A percentile compares a stretch with the other conserved stretches of the same genome.
These are phyloP conservation scores for Sterna hirundo DNA, from an alignment of 2,113 vertebrate species.

Conservation along the genomic window DNA sequence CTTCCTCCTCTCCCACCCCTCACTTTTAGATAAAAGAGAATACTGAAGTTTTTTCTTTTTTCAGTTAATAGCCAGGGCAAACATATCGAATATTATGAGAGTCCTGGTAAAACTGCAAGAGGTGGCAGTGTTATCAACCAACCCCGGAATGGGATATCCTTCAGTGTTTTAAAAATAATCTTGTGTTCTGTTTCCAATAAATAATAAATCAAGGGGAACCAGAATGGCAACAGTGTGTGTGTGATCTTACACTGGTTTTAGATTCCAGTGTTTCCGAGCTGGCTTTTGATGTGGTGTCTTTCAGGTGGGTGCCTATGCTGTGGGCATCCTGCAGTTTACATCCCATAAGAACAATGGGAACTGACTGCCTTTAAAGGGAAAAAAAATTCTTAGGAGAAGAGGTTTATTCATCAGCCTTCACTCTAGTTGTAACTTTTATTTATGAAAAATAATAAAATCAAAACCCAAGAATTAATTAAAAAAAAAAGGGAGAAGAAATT, in stretches of 20 bases:
- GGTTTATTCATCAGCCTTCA: neutral
- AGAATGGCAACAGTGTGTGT: neutral
- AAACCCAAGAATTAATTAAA: neutral
- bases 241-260: neutral
- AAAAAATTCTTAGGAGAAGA: neutral
- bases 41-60: neutral
- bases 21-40: neutral
- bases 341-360: neutral
- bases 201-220: slow-evolving; percentile 38
- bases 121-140: neutral
- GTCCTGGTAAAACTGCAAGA: neutral
- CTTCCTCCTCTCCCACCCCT: fast-evolving
- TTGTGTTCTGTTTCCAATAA: slow-evolving; percentile 1
- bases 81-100: neutral
- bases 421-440: neutral
- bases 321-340: neutral
- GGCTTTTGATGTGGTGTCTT: neutral
- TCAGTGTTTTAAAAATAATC: slow-evolving; percentile 8
- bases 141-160: neutral
- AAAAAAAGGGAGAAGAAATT: neutral
- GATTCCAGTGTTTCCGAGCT: neutral
- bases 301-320: neutral
- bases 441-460: neutral
- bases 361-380: neutral
- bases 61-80: neutral